Evolutionary conservation across 2,888 invertebrate genomes (phyloP).

Genomic region (Campoplex nolae): DNA sequence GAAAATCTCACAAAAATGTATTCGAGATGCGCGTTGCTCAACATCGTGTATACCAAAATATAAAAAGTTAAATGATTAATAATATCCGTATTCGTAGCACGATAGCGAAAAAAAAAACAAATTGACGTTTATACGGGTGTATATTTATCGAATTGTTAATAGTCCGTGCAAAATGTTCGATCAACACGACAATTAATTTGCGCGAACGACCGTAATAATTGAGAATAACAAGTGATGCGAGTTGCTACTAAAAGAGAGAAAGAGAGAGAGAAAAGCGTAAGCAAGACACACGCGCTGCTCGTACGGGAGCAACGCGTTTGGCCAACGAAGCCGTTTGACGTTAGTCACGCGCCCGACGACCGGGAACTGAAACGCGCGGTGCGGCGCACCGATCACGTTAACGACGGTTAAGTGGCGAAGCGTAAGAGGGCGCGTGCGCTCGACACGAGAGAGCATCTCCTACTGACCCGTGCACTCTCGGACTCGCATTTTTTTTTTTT

Average conservation of each 20-base stretch:
- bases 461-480: not conserved
- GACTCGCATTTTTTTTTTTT: not conserved
- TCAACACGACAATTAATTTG: conserved; percentile 21
- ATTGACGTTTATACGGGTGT: not conserved
- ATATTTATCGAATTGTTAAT: conserved; percentile 13
- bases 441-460: conserved; percentile 47
- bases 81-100: not conserved
- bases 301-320: conserved; percentile 46
- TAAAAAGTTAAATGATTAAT: not conserved
- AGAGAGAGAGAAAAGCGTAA: conserved; percentile 14
- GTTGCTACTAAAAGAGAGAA: not conserved
- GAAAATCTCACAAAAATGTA: not conserved
- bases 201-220: conserved; percentile 22
- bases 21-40: not conserved
- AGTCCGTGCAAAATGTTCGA: not conserved
- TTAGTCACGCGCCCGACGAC: conserved; percentile 66
- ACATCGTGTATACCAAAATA: not conserved
- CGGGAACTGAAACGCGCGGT: conserved; percentile 71
- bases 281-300: conserved; percentile 60
- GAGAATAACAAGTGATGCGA: conserved; percentile 19
- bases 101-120: not conserved
- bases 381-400: conserved; percentile 52
- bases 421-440: conserved; percentile 68
- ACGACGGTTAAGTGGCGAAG: conserved; percentile 67
- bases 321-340: conserved; percentile 52